Base-by-base conservation (phyloP, 2,888 invertebrate genomes). In the Phengaris arion region DNA sequence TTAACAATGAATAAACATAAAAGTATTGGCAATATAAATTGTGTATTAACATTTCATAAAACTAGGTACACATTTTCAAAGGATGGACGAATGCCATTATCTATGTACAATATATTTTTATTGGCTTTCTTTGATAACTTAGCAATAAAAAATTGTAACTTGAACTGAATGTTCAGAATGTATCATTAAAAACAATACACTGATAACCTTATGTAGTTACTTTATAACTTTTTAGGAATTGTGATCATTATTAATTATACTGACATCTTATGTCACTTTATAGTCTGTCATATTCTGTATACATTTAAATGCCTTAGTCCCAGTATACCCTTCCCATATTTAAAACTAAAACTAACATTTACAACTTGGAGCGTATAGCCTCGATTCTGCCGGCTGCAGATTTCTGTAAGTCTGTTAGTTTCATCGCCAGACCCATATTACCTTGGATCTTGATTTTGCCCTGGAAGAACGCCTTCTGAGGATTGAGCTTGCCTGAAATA, bases 361-460 rank as follows among this genome's bases (percentile, higher is more conserved):
- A 97, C 85, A 98, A 89, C 89, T 96, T 97, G 3, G 97, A 94
- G 75, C 96, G 95, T 76, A 97, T 92, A 45, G 95, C 91, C 55
- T 96, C 97, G 82, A 97, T 97, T 83, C 96, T 96, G 64, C 95
- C 94, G 5, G 96, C 94, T 0, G 97, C 97, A 7, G 95, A 94
- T 77, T 95, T 95, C 83, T 98, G 97, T 78, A 98, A 88, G 80
- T 98, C 97, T 35, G 97, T 96, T 77, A 99, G 92, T 87, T 98
- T 99, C 97, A 99, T 97, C 2, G 99, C 99, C 68, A 99, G 92
- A 0, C 98, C 98, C 97, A 99, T 98, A 87, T 99, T 99, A 54
- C 99, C 99, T 87, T 98, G 97, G 77, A 99, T 96, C 92, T 99
- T 99, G 76, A 98, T 96, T 90, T 99, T 99, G 15, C 99, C 99